Evolutionary conservation across 2,888 invertebrate genomes (phyloP).

Genomic region (Cheilosia soror): DNA sequence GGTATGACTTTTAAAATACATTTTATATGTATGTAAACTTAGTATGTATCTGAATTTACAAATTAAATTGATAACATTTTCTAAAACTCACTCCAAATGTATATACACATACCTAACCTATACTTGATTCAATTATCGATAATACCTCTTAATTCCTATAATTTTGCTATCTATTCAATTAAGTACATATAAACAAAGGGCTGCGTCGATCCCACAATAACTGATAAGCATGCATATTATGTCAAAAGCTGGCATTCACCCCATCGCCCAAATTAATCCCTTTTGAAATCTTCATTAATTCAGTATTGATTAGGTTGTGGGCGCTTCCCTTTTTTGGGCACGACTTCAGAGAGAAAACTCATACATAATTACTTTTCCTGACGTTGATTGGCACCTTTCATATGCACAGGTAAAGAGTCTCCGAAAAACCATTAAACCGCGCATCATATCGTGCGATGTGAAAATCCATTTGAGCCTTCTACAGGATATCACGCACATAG

Average conservation of each 20-base stretch:
- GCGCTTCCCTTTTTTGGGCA: neutral
- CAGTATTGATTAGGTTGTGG: constrained; percentile 48
- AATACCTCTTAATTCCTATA: too few relatives aligned
- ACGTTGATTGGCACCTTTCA: constrained; percentile 51
- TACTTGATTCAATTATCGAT: too few relatives aligned
- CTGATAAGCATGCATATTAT: constrained; percentile 4
- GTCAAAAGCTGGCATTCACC: neutral
- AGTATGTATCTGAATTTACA: too few relatives aligned
- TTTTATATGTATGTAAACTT: too few relatives aligned
- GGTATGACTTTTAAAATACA: too few relatives aligned
- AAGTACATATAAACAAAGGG: neutral
- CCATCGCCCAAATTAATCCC: constrained; percentile 19
- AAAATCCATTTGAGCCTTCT: constrained; percentile 29
- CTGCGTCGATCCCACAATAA: neutral
- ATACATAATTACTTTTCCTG: constrained; percentile 56
- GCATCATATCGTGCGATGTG: constrained; percentile 5
- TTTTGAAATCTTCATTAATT: constrained; percentile 42
- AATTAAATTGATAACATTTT: too few relatives aligned
- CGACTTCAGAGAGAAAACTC: constrained; percentile 33
- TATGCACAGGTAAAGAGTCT: neutral
- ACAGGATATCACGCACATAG: constrained; percentile 21
- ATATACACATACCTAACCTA: too few relatives aligned
- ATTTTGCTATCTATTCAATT: too few relatives aligned
- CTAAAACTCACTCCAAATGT: too few relatives aligned
- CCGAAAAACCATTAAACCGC: constrained; percentile 38